A percentile compares a stretch with the other conserved stretches of the same genome.
Evolutionary conservation across 2,797 vertebrate species (phyloP).

Genomic region (Smutsia temminckii): DNA sequence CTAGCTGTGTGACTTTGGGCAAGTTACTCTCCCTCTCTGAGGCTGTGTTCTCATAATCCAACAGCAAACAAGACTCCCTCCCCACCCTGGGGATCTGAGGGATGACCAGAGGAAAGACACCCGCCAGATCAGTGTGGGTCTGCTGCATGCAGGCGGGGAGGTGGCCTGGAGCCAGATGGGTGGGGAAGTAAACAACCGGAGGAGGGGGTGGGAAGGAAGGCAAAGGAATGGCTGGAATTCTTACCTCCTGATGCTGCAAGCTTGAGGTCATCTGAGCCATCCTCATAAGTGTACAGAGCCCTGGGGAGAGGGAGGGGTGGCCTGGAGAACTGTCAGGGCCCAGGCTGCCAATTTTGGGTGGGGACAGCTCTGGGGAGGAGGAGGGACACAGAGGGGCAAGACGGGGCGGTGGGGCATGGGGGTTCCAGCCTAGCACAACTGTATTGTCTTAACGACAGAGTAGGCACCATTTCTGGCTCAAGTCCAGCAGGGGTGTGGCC

Average conservation of each 20-base stretch:
- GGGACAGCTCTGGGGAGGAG: slow-evolving; percentile 40
- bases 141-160: not conserved
- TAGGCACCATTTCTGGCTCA: not conserved
- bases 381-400: not conserved
- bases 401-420: not conserved
- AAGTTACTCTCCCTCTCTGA: slow-evolving; percentile 33
- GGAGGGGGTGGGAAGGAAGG: not conserved
- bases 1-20: not conserved
- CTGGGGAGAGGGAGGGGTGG: slow-evolving; percentile 83
- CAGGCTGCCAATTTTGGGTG: slow-evolving; percentile 52
- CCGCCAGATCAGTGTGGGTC: slow-evolving; percentile 40
- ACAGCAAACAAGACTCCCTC: not conserved
- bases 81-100: not conserved
- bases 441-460: not conserved
- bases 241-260: slow-evolving; percentile 94
- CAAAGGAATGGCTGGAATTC: slow-evolving; percentile 63
- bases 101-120: slow-evolving; percentile 49
- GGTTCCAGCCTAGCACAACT: not conserved
- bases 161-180: slow-evolving; percentile 34
- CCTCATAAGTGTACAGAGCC: slow-evolving; percentile 97
- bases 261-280: slow-evolving; percentile 92
- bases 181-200: slow-evolving; percentile 48
- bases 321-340: not conserved
- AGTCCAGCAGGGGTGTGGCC: not conserved
- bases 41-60: not conserved